Evolutionary conservation across 2,888 invertebrate genomes (phyloP).

Genomic region (Synanthedon myopaeformis): DNA sequence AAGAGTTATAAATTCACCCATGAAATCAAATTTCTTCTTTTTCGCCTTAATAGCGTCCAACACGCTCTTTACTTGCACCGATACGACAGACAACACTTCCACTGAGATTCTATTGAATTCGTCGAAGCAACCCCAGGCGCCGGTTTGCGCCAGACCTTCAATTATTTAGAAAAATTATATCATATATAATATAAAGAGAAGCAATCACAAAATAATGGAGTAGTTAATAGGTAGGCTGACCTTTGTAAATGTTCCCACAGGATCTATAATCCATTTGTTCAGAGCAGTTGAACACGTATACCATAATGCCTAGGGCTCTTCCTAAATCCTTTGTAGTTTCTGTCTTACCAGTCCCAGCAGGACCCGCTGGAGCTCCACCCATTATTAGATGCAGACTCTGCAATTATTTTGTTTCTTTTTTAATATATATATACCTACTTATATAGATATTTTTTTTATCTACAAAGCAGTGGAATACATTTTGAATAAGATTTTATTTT

Average conservation of each 20-base stretch:
- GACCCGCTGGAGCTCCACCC: slow-evolving; percentile 98
- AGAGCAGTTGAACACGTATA: slow-evolving; percentile 97
- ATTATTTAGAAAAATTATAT: background rate
- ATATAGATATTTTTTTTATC: too few species aligned
- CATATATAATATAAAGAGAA: background rate
- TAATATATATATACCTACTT: too few species aligned
- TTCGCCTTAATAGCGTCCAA: slow-evolving; percentile 89
- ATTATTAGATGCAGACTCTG: slow-evolving; percentile 90
- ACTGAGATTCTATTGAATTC: slow-evolving; percentile 96
- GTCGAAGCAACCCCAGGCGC: slow-evolving; percentile 97
- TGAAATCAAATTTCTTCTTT: slow-evolving; percentile 84
- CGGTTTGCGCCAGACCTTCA: slow-evolving; percentile 87
- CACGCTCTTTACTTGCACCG: slow-evolving; percentile 90
- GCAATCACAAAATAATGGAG: background rate
- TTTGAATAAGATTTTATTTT: too few species aligned
- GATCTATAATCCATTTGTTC: slow-evolving; percentile 98
- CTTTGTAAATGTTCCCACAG: slow-evolving; percentile 95
- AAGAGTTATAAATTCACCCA: slow-evolving; percentile 83
- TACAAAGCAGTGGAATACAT: too few species aligned
- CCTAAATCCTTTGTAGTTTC: slow-evolving; percentile 97
- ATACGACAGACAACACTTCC: slow-evolving; percentile 94
- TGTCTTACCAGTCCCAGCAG: slow-evolving; percentile 96
- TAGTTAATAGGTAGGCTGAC: slow-evolving; percentile 16
- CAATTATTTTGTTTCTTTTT: too few species aligned
- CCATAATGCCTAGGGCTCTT: slow-evolving; percentile 93